Evolutionary conservation across 2,113 vertebrate genomes (phyloP), one percentile per base, ranked within the genome.

Genomic region (Illadopsis cleaveri): DNA sequence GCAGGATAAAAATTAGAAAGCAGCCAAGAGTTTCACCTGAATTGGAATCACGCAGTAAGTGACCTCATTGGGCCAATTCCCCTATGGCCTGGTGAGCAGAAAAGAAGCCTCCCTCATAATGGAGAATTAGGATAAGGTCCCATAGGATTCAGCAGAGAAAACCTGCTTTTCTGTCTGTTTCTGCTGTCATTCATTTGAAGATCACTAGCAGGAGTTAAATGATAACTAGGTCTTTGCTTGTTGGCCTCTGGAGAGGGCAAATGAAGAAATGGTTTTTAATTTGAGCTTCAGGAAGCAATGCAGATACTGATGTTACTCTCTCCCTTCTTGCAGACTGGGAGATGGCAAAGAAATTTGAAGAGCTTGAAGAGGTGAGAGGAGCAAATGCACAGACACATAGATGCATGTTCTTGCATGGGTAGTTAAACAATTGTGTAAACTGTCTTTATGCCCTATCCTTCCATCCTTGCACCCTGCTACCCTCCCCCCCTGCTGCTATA

Each of bases 341-440:
- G 70, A 75, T 97, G 60, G 96, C 94, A 80, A 97, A 86, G 91
- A 97, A 96, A 60, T 94, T 95, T 50, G 97, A 97, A 69, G 95
- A 97, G 53, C 86, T 97, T 75, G 97, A 97, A 69, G 96, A 97
- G 97, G 97, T 97, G 53, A 96, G 91, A 81, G 35, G 33, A 72
- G 14, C 13, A 94, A 90, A 68, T 38, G 31, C 38, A 56, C 23
- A 65, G 45, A 69, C 25, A 76, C 20, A 21, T 2, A 24, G 15
- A 54, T 15, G 12, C 30, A 18, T 48, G 7, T 6, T 22, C 10
- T 28, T 71, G 64, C 37, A 83, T 38, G 58, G 40, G 45, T 22
- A 54, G 64, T 45, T 66, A 16, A 76, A 65, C 12, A 19, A 38
- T 16, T 30, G 20, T 78, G 40, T 19, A 11, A 48, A 11, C 16